Conservation (phyloP, 1,140 invertebrate species). For the Dufourea novaeangliae region DNA sequence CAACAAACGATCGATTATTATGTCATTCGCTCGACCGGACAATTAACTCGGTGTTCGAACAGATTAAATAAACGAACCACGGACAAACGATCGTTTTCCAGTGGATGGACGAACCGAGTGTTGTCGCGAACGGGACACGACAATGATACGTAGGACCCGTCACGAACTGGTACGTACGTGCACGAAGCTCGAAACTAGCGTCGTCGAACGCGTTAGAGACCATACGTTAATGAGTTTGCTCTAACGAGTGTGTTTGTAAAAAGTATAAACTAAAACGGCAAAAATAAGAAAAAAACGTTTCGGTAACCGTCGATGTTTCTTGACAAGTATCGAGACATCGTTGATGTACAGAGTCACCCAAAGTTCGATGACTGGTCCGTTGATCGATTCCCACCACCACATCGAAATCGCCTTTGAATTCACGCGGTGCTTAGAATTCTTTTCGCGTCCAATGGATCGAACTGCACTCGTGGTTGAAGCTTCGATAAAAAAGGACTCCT, state of each 20-base stretch:
- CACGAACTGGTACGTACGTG: conserved; percentile 53
- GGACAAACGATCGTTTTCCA: background rate
- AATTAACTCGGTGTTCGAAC: background rate
- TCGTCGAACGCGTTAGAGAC: conserved; percentile 67
- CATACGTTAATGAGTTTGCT: conserved; percentile 68
- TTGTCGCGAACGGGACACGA: background rate
- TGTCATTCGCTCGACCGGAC: background rate
- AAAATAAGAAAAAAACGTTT: no score
- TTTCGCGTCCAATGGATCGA: background rate
- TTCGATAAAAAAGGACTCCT: background rate
- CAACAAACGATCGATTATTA: conserved; percentile 16
- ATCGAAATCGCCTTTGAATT: conserved; percentile 12
- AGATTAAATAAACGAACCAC: conserved; percentile 27
- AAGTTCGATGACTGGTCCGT: no score
- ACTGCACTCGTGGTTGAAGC: background rate
- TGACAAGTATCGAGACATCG: no score
- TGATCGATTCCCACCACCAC: no score
- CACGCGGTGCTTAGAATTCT: background rate
- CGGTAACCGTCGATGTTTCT: no score
- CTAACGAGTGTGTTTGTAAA: conserved; percentile 65
- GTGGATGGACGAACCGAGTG: background rate
- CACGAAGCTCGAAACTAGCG: conserved; percentile 29
- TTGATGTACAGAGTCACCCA: no score
- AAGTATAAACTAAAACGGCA: no score
- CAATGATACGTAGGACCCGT: background rate